Evolutionary conservation across 2,113 vertebrate genomes (phyloP).

Genomic region (Thunnus maccoyii): DNA sequence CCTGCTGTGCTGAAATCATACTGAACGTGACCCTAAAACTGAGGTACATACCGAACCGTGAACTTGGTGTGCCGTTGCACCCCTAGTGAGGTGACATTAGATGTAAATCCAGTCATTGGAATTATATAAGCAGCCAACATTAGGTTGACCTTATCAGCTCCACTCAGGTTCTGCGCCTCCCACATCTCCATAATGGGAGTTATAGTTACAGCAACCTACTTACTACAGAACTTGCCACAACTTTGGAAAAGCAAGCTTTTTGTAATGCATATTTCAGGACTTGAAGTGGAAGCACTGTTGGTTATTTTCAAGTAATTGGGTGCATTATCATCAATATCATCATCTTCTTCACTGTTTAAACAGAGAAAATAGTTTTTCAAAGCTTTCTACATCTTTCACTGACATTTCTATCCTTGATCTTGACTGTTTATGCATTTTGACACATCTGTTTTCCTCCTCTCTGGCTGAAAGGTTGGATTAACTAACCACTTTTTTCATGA

Average conservation of each 20-base stretch:
- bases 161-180: background rate
- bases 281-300: conserved; percentile 11
- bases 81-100: background rate
- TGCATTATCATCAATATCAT: conserved; percentile 17
- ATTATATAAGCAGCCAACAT: conserved; percentile 32
- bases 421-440: background rate
- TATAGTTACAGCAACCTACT: conserved; percentile 64
- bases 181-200: conserved; percentile 51
- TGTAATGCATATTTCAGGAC: conserved; percentile 45
- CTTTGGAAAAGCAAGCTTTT: conserved; percentile 51
- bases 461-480: conserved; percentile 5
- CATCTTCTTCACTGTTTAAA: conserved; percentile 7
- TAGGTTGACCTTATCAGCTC: conserved; percentile 29
- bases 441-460: conserved; percentile 1
- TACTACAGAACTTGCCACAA: conserved; percentile 53
- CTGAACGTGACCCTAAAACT: no score
- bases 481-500: conserved; percentile 1
- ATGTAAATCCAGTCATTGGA: conserved; percentile 23
- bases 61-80: no score
- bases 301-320: conserved; percentile 20
- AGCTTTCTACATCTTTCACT: background rate
- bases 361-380: conserved; percentile 17
- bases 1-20: no score
- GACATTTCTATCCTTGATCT: background rate
- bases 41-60: no score